Percentiles rank a stretch among this genome's conserved stretches.
These are phyloP conservation scores for Melanitta fusca DNA, from an alignment of 2,797 vertebrate species.

Conservation along the genomic window DNA sequence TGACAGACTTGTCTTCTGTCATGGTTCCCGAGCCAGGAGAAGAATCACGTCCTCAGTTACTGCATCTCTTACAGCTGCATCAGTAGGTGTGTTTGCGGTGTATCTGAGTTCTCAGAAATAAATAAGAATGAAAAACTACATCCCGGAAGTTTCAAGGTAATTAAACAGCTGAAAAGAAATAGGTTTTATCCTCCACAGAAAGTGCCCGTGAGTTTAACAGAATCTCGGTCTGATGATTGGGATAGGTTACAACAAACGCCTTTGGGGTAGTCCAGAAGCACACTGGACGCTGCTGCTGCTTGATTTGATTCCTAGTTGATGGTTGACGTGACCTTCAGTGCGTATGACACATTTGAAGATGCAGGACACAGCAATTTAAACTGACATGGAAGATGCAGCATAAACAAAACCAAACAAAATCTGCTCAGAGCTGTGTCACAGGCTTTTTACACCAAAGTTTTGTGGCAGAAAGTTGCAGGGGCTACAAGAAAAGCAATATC, in stretches of 20 bases:
- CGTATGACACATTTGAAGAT: background rate
- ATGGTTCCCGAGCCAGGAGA: background rate
- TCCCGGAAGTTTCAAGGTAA: background rate
- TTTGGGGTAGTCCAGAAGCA: constrained; percentile 26
- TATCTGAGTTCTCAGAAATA: background rate
- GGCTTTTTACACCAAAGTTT: background rate
- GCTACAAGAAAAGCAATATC: background rate
- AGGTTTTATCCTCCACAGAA: background rate
- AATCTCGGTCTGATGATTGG: background rate
- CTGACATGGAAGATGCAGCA: background rate
- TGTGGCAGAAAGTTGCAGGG: constrained; percentile 10
- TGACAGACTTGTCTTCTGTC: background rate
- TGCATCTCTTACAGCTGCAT: background rate
- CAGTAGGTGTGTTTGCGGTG: background rate
- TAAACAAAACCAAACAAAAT: background rate
- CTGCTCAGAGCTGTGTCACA: background rate
- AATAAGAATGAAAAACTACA: background rate
- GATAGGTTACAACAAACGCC: background rate
- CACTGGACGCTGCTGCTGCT: background rate
- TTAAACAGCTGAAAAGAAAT: background rate
- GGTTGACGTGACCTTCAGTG: background rate
- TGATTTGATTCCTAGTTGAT: background rate
- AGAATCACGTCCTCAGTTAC: background rate
- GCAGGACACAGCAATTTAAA: background rate
- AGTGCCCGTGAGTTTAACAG: background rate